phyloP scores from a whole-genome alignment of 2,113 vertebrate genomes.

The Gila orcuttii region DNA sequence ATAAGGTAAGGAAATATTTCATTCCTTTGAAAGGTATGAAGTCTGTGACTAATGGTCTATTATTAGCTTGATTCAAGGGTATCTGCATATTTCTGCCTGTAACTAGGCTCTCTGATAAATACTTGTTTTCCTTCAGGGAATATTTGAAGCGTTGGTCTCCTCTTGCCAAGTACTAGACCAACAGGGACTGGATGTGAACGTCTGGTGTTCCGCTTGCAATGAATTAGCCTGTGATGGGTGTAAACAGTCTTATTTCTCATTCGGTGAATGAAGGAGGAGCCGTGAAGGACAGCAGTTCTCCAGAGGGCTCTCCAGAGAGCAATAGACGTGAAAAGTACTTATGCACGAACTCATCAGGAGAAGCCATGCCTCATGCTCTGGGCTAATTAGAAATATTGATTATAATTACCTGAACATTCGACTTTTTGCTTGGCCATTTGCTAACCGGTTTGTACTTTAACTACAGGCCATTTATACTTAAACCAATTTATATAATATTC shows the following conservation, averaged over 20 bases:
- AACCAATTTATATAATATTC: not conserved
- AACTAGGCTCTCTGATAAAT: conserved; percentile 17
- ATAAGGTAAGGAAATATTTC: not conserved
- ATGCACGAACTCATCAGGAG: conserved; percentile 40
- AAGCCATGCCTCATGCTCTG: conserved; percentile 40
- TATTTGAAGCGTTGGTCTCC: not conserved
- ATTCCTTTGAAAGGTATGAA: not conserved
- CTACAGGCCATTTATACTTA: not conserved
- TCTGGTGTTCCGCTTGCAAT: conserved; percentile 16
- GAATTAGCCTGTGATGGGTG: conserved; percentile 30
- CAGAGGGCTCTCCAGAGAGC: conserved; percentile 22
- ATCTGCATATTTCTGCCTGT: not conserved
- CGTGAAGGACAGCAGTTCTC: conserved; percentile 26
- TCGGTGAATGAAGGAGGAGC: not conserved
- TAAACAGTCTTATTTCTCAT: conserved; percentile 24
- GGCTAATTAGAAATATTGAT: conserved; percentile 42
- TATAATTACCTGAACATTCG: not conserved
- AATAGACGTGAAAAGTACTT: conserved; percentile 51
- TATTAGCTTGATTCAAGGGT: not conserved
- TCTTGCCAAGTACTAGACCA: conserved; percentile 18
- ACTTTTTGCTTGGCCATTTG: conserved; percentile 3
- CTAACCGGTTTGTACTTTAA: not conserved
- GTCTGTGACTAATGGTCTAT: not conserved
- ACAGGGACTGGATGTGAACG: not conserved
- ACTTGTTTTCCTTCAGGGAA: not conserved